Conservation (phyloP, 2,797 vertebrate genomes). For the Tangara arthus region DNA sequence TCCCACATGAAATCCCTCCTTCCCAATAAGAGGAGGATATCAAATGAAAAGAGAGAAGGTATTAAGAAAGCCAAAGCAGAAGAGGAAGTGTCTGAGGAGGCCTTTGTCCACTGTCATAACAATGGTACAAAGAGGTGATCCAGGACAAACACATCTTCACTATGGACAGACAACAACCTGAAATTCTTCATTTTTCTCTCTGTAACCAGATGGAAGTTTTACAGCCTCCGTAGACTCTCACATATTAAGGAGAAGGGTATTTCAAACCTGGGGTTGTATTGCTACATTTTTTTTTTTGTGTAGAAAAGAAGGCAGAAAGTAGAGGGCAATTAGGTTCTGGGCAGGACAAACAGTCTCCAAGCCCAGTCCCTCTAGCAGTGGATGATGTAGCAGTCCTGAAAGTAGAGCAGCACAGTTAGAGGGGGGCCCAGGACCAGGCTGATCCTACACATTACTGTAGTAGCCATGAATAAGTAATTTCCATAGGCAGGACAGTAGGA, state of each 20-base stretch:
- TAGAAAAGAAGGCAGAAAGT: not conserved
- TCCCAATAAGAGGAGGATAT: not conserved
- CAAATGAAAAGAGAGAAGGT: not conserved
- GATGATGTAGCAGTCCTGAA: conserved; percentile 49
- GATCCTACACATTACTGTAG: conserved; percentile 56
- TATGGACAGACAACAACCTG: not conserved
- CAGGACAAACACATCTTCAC: not conserved
- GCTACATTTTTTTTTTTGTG: rapidly evolving
- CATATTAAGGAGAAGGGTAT: not conserved
- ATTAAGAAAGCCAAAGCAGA: not conserved
- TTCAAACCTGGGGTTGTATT: not conserved
- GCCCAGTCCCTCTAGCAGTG: not conserved
- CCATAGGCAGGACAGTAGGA: conserved; percentile 27
- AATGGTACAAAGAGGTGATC: not conserved
- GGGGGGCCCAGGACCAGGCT: conserved; percentile 48
- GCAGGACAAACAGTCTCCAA: not conserved
- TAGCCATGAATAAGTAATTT: conserved; percentile 42
- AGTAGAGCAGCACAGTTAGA: conserved; percentile 48
- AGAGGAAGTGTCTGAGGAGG: not conserved
- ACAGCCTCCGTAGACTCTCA: not conserved
- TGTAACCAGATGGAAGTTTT: not conserved
- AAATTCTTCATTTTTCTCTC: not conserved
- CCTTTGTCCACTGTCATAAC: not conserved
- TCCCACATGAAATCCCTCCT: not conserved
- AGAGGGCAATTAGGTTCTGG: not conserved